Evolutionary conservation across 1,140 invertebrate genomes (phyloP).

Genomic region (Drosophila nannoptera): DNA sequence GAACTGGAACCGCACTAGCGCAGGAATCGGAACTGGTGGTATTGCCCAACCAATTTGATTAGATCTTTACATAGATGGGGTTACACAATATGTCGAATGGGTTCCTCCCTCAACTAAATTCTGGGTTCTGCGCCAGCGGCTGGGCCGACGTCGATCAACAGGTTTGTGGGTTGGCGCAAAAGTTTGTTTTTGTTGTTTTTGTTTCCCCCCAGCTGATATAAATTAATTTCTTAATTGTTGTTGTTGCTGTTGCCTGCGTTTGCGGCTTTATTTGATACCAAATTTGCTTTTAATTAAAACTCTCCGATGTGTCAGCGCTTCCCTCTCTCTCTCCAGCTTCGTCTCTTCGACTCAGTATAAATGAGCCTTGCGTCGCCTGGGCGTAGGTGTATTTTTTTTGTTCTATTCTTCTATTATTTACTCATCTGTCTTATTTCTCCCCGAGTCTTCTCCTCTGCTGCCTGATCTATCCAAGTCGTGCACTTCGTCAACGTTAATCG

Average conservation of each 20-base stretch:
- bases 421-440: neutral
- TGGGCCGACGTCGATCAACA: slow-evolving; percentile 56
- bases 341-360: slow-evolving; percentile 13
- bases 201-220: slow-evolving; percentile 66
- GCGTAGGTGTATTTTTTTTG: slow-evolving; percentile 70
- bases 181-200: slow-evolving; percentile 36
- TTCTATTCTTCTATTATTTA: slow-evolving; percentile 39
- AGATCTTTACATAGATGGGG: neutral
- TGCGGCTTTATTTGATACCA: slow-evolving; percentile 66
- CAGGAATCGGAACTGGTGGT: neutral
- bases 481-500: slow-evolving; percentile 71
- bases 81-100: too few species aligned
- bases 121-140: slow-evolving; percentile 26
- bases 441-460: neutral
- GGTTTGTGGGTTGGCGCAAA: slow-evolving; percentile 56
- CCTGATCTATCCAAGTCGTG: slow-evolving; percentile 69
- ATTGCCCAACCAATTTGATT: neutral
- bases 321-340: neutral
- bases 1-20: too few species aligned
- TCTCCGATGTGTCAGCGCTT: slow-evolving; percentile 46
- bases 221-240: slow-evolving; percentile 77
- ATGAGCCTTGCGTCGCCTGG: slow-evolving; percentile 66
- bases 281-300: slow-evolving; percentile 75
- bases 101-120: slow-evolving; percentile 30
- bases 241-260: slow-evolving; percentile 45